These are phyloP conservation scores for Camelus dromedarius DNA, from an alignment of 2,113 vertebrate genomes.

Conservation along the genomic window DNA sequence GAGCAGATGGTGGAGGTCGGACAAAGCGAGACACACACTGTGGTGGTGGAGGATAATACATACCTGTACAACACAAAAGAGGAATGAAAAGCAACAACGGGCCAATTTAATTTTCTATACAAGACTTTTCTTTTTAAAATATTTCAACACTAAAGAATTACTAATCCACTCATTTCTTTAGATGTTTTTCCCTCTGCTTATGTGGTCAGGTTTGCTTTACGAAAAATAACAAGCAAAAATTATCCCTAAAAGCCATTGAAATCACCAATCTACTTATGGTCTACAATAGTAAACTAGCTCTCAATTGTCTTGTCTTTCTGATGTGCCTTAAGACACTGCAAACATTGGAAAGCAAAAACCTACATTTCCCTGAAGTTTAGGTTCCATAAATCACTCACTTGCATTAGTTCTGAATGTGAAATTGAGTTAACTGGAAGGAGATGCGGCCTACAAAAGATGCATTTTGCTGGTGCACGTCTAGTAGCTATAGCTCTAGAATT, in stretches of 20 bases:
- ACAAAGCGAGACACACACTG: slow-evolving; percentile 94
- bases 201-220: background rate
- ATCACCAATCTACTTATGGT: slow-evolving; percentile 17
- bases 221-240: slow-evolving; percentile 48
- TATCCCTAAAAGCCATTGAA: background rate
- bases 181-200: background rate
- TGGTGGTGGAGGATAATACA: slow-evolving; percentile 93
- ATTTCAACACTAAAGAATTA: background rate
- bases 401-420: background rate
- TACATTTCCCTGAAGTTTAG: background rate
- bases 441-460: background rate
- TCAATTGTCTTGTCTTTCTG: background rate
- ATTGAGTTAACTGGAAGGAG: background rate
- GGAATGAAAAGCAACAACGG: slow-evolving; percentile 1
- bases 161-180: slow-evolving; percentile 12
- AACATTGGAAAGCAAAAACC: background rate
- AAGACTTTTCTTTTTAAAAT: background rate
- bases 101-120: background rate
- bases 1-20: slow-evolving; percentile 87
- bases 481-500: background rate
- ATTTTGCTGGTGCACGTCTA: background rate
- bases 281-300: background rate
- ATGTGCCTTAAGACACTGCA: background rate
- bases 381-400: background rate
- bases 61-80: slow-evolving; percentile 85